A percentile compares a stretch with the other conserved stretches of the same genome.
phyloP scores from a whole-genome alignment of 2,888 invertebrate species.

The Agonopterix heracliana region DNA sequence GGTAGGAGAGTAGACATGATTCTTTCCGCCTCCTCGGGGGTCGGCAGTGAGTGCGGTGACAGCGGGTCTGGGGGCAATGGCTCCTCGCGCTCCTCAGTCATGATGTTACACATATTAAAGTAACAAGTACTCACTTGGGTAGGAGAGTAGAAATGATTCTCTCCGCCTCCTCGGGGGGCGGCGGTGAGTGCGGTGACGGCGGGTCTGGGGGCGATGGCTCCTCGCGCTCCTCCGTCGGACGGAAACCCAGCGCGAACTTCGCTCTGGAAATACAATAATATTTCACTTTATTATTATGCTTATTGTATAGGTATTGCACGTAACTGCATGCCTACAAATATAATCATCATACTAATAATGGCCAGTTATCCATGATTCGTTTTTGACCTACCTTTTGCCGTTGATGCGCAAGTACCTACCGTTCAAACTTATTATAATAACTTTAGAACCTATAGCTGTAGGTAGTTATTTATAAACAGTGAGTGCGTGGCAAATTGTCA shows the following conservation, averaged over 20 bases:
- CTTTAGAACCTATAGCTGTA: too few species aligned
- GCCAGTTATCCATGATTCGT: too few species aligned
- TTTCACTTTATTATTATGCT: too few species aligned
- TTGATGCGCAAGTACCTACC: constrained; percentile 92
- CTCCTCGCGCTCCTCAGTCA: background rate
- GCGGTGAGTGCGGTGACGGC: constrained; percentile 78
- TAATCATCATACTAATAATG: too few species aligned
- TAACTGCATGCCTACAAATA: too few species aligned
- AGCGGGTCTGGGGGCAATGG: constrained; percentile 76
- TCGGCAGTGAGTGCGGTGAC: constrained; percentile 80
- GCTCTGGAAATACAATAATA: constrained; percentile 62
- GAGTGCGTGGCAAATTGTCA: too few species aligned
- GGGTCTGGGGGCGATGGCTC: constrained; percentile 78
- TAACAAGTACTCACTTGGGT: constrained; percentile 78
- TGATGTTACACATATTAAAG: background rate
- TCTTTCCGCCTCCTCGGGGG: constrained; percentile 85
- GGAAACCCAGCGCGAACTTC: constrained; percentile 83
- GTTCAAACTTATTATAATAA: too few species aligned
- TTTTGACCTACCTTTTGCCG: constrained; percentile 79
- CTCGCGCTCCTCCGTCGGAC: constrained; percentile 77
- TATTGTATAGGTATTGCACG: too few species aligned
- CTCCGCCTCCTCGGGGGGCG: constrained; percentile 86
- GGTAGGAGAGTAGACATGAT: constrained; percentile 85
- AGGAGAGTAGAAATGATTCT: constrained; percentile 84
- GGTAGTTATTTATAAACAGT: too few species aligned